Evolutionary conservation across 2,888 invertebrate species (phyloP).

Genomic region (Thymelicus sylvestris): DNA sequence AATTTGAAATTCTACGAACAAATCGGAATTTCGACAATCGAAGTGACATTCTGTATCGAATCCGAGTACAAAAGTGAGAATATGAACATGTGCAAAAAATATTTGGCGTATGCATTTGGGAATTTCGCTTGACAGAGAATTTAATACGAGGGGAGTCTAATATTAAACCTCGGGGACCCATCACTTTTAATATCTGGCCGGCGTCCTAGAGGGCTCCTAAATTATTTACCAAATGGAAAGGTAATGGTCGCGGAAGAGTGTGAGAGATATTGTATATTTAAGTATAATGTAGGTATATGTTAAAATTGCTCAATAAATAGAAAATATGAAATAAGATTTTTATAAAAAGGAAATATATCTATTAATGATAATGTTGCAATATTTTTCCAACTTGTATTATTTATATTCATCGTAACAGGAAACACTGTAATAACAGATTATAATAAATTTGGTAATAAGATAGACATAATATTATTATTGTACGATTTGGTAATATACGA

Average conservation of each 20-base stretch:
- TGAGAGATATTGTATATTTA: too few species aligned
- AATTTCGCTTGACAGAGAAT: constrained; percentile 84
- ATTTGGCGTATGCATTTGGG: constrained; percentile 83
- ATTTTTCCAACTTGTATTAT: too few species aligned
- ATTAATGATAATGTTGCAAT: too few species aligned
- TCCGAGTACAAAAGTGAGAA: constrained; percentile 74
- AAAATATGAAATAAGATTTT: too few species aligned
- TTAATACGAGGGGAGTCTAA: constrained; percentile 84
- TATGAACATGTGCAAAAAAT: constrained; percentile 85
- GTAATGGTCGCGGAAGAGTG: constrained; percentile 82
- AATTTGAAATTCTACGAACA: constrained; percentile 57
- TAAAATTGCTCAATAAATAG: too few species aligned
- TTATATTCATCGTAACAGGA: too few species aligned
- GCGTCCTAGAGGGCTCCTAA: constrained; percentile 81
- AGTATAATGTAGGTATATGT: too few species aligned
- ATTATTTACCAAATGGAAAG: constrained; percentile 85
- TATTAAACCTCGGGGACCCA: constrained; percentile 84
- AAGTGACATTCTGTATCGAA: constrained; percentile 82
- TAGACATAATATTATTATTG: too few species aligned
- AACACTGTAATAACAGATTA: too few species aligned
- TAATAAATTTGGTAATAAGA: too few species aligned
- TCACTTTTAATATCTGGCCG: constrained; percentile 84
- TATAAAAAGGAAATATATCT: too few species aligned
- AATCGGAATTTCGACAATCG: constrained; percentile 62
- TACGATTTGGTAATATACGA: too few species aligned